phyloP scores from a whole-genome alignment of 30 jellyfish, hydroid and myxozoan genomes.

The Mastigias papua region DNA sequence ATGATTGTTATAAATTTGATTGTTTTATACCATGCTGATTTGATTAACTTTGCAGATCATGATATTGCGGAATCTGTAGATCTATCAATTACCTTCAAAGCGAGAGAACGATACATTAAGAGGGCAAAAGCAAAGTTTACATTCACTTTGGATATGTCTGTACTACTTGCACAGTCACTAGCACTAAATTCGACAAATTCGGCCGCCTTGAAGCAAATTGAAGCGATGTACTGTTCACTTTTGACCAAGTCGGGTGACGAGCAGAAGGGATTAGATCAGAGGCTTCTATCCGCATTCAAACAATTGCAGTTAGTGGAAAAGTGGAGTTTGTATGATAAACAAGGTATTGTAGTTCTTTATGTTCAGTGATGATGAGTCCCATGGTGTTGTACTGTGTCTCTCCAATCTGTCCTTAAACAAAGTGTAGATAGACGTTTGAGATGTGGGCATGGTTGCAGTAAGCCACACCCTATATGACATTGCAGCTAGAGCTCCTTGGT shows the following conservation, averaged over 20 bases:
- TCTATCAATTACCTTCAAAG: constrained; percentile 59
- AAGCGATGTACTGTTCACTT: constrained; percentile 43
- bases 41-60: constrained; percentile 66
- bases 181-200: constrained; percentile 77
- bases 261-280: constrained; percentile 44
- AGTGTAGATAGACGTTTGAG: no score
- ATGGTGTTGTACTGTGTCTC: no score
- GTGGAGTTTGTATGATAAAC: constrained; percentile 45
- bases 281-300: constrained; percentile 65
- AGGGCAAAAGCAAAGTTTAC: constrained; percentile 58
- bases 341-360: no score
- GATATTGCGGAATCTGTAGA: constrained; percentile 84
- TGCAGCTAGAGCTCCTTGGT: no score
- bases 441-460: no score
- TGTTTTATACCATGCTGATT: neutral
- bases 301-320: constrained; percentile 40
- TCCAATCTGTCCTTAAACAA: no score
- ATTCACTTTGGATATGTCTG: constrained; percentile 78
- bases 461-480: no score
- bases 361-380: no score
- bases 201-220: constrained; percentile 75
- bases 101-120: constrained; percentile 10
- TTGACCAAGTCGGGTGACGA: constrained; percentile 45
- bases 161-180: constrained; percentile 85
- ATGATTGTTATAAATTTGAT: no score